These are phyloP conservation scores for Hydrochoerus hydrochaeris DNA, from an alignment of 2,113 vertebrate genomes.

Conservation along the genomic window DNA sequence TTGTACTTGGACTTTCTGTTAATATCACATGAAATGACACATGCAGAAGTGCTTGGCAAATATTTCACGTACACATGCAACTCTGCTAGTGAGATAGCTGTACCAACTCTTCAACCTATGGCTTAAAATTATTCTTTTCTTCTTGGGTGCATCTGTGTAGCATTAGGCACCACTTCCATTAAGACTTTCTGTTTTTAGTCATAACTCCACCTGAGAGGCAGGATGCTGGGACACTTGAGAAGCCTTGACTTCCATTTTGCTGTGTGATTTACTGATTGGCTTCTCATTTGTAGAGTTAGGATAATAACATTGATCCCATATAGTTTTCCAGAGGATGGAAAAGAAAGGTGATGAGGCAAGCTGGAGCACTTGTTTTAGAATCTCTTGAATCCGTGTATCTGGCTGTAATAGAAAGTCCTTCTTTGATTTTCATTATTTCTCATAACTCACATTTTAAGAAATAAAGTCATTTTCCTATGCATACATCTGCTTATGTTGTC, in stretches of 20 bases:
- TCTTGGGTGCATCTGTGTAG: neutral
- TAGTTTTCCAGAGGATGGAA: neutral
- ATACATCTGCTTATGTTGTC: neutral
- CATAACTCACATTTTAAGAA: neutral
- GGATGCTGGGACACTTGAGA: neutral
- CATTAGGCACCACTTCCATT: neutral
- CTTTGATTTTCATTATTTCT: constrained; percentile 29
- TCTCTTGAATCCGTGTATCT: neutral
- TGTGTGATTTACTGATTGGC: neutral
- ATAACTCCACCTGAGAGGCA: neutral
- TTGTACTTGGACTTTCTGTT: neutral
- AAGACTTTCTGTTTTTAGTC: neutral
- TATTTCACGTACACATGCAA: neutral
- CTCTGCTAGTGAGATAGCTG: neutral
- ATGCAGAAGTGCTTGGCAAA: neutral
- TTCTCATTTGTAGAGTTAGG: neutral
- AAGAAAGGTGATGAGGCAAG: neutral
- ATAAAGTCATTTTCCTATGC: neutral
- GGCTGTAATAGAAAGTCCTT: neutral
- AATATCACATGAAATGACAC: neutral
- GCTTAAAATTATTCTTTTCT: neutral
- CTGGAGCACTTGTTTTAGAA: neutral
- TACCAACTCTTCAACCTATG: neutral
- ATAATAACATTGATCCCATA: neutral
- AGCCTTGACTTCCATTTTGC: neutral